These are phyloP conservation scores for Heteromyza rotundicornis DNA, from an alignment of 2,888 invertebrate species.

Conservation along the genomic window DNA sequence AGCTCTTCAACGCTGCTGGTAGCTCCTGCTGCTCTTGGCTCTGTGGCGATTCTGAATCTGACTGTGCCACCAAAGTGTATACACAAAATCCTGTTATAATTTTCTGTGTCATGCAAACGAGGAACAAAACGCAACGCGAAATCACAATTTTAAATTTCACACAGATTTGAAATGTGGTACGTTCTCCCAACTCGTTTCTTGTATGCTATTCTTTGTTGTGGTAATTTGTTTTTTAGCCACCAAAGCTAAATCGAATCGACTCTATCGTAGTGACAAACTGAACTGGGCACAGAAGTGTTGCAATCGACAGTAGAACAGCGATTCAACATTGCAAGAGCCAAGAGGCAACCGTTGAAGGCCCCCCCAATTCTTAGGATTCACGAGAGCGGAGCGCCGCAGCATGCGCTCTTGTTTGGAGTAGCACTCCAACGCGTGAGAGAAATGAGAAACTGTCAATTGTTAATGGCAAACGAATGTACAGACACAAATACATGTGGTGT, in stretches of 20 bases:
- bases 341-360: constrained; percentile 38
- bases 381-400: no score
- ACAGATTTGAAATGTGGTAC: constrained; percentile 33
- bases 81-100: constrained; percentile 43
- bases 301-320: constrained; percentile 57
- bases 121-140: constrained; percentile 16
- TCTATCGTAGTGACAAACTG: neutral
- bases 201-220: constrained; percentile 17
- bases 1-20: no score
- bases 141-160: constrained; percentile 39
- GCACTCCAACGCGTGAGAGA: no score
- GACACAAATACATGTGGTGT: constrained; percentile 1
- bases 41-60: neutral
- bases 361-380: constrained; percentile 36
- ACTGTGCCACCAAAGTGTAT: constrained; percentile 24
- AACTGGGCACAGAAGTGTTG: constrained; percentile 39
- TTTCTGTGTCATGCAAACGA: constrained; percentile 26
- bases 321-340: constrained; percentile 44
- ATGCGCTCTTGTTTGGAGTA: no score
- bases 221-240: constrained; percentile 6
- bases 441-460: constrained; percentile 14
- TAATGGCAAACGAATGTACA: neutral
- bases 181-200: constrained; percentile 4
- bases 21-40: no score
- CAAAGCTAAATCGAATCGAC: neutral